These are phyloP conservation scores for Halisarca cf. caerulea DNA, from an alignment of 37 sponge, comb jelly and placozoan species.

Conservation along the genomic window DNA sequence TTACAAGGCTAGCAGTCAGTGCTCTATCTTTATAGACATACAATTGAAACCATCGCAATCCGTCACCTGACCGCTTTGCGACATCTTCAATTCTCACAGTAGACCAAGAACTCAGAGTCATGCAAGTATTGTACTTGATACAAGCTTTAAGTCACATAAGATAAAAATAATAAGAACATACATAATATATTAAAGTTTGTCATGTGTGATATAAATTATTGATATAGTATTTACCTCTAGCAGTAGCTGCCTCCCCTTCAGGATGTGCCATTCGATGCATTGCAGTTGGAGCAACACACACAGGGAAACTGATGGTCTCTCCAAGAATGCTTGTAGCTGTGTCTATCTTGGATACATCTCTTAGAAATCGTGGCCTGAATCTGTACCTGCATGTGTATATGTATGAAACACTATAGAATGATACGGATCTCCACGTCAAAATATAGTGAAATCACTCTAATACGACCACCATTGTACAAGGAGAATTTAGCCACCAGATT, in stretches of 20 bases:
- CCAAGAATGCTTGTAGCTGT: conserved; percentile 56
- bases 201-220: too few species aligned
- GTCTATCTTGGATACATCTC: conserved; percentile 63
- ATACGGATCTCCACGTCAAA: too few species aligned
- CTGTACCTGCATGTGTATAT: conserved; percentile 46
- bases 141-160: conserved; percentile 35
- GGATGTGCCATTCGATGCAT: conserved; percentile 87
- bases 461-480: too few species aligned
- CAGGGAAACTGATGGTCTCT: conserved; percentile 65
- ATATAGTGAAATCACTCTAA: too few species aligned
- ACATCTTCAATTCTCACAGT: conserved; percentile 80
- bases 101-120: conserved; percentile 80
- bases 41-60: conserved; percentile 89
- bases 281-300: conserved; percentile 88
- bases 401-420: not conserved
- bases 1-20: conserved; percentile 50
- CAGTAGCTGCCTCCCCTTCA: conserved; percentile 85
- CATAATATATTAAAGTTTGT: not conserved
- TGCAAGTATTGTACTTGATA: conserved; percentile 54
- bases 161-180: not conserved
- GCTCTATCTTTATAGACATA: conserved; percentile 68
- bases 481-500: too few species aligned
- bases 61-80: conserved; percentile 36
- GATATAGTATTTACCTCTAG: conserved; percentile 46
- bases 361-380: conserved; percentile 70